Evolutionary conservation across 2,888 invertebrate genomes (phyloP).

Genomic region (Sinodicranocentrus sp.): DNA sequence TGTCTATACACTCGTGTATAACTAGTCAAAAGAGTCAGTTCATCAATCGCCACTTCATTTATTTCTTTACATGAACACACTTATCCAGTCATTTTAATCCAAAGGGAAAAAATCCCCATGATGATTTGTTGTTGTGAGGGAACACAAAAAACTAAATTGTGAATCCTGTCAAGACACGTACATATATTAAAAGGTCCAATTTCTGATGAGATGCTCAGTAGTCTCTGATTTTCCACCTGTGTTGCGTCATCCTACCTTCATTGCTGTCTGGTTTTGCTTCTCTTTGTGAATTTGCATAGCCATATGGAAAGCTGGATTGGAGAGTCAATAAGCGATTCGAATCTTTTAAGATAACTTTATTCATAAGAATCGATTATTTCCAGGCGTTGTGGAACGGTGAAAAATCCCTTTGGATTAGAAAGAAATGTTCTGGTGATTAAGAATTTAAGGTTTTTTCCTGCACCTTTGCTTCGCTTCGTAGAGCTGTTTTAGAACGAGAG

Average conservation of each 20-base stretch:
- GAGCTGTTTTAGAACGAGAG: no score
- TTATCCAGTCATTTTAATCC: slow-evolving; percentile 32
- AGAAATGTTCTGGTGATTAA: no score
- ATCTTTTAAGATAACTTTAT: no score
- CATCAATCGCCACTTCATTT: slow-evolving; percentile 47
- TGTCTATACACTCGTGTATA: neutral
- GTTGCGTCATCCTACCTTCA: slow-evolving; percentile 36
- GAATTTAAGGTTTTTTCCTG: no score
- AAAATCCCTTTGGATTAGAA: no score
- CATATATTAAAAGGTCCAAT: slow-evolving; percentile 46
- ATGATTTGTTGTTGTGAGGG: slow-evolving; percentile 64
- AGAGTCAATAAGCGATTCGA: no score
- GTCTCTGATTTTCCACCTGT: slow-evolving; percentile 57
- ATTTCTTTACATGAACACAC: slow-evolving; percentile 20
- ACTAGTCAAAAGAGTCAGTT: slow-evolving; percentile 11
- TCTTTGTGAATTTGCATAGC: slow-evolving; percentile 39
- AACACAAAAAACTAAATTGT: slow-evolving; percentile 51
- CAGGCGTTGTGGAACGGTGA: no score
- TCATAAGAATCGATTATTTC: no score
- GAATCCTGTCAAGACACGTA: slow-evolving; percentile 58
- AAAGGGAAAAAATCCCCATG: slow-evolving; percentile 24
- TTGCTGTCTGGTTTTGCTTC: slow-evolving; percentile 39
- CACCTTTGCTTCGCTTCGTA: no score
- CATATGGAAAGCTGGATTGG: neutral
- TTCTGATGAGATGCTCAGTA: slow-evolving; percentile 52